These are phyloP conservation scores for Anguilla japonica DNA, from an alignment of 2,113 vertebrate species.

Conservation along the genomic window DNA sequence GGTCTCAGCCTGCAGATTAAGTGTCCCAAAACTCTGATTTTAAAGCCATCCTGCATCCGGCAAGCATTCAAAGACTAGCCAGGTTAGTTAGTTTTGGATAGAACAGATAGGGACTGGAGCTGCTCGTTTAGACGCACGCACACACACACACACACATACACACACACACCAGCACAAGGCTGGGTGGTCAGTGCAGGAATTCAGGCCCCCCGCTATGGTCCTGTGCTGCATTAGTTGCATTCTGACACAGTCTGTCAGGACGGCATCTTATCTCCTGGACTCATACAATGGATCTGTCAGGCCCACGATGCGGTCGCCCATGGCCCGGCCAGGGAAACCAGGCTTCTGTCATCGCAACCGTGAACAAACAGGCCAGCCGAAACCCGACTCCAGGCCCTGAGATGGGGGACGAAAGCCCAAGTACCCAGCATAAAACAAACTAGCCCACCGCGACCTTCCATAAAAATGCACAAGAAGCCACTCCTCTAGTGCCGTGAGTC, in stretches of 20 bases:
- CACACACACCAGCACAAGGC: background rate
- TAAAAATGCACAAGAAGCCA: background rate
- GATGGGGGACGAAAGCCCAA: slow-evolving; percentile 20
- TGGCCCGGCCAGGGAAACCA: background rate
- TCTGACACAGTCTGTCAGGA: slow-evolving; percentile 17
- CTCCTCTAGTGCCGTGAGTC: slow-evolving; percentile 30
- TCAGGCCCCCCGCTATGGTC: background rate
- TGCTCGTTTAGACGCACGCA: too few species aligned
- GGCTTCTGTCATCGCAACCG: slow-evolving; percentile 23
- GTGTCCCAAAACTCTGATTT: too few species aligned
- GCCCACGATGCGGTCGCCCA: background rate
- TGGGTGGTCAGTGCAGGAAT: background rate
- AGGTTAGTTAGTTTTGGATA: too few species aligned
- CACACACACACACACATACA: too few species aligned
- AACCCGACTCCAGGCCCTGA: slow-evolving; percentile 28
- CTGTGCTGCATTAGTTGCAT: background rate
- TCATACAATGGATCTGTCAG: slow-evolving; percentile 11
- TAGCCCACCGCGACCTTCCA: background rate
- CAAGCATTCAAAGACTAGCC: too few species aligned
- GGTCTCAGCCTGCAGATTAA: too few species aligned
- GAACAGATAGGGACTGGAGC: too few species aligned
- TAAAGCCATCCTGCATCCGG: too few species aligned
- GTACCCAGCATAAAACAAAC: slow-evolving; percentile 24
- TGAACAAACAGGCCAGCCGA: slow-evolving; percentile 19
- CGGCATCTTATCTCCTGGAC: background rate